Base-by-base conservation (phyloP, 2,113 vertebrate genomes). In the Camarhynchus parvulus region DNA sequence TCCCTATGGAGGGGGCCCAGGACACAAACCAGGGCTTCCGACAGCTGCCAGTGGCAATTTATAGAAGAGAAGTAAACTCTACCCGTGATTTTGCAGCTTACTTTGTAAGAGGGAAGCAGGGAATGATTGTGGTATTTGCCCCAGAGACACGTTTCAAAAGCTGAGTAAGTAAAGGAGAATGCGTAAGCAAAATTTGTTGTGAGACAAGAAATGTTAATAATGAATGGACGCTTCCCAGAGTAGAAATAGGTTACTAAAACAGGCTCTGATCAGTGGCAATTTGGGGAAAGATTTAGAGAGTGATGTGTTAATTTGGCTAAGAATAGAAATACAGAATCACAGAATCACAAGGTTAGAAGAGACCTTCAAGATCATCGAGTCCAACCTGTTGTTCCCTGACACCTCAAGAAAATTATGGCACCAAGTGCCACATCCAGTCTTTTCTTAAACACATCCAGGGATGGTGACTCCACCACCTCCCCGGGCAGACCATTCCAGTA, bases 1-100 rank as follows among this genome's bases (percentile, higher is more conserved):
- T 15, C 2, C 0, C 5, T 6, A 9, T 2, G 0, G 37, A 83
- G 37, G 5, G 30, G 47, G 90, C 27, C 46, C 0, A 0, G 14
- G 70, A 42, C 6, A 8, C 21, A 55, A 75, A 42, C 5, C 62
- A 72, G 56, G 17, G 20, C 58, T 49, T 13, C 5, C 0, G 61
- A 31, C 58, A 66, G 41, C 50, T 84, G 41, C 66, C 70, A 27
- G 46, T 1, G 23, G 17, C 62, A 50, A 33, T 35, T 59, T 17
- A 35, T 1, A 44, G 49, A 37, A 78, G n/a, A 53, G 44, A 56
- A 84, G 23, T 30, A 25, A 25, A 14, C 0, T 1, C 11, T 72
- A 20, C 27, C 41, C 13, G 31, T 62, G 53, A 73, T 74, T 73
- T 67, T 73, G n/a, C 58, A 83, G 37, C 21, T 79, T 53, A 7